phyloP scores from a whole-genome alignment of 2,113 vertebrate genomes.

The Scomber japonicus region DNA sequence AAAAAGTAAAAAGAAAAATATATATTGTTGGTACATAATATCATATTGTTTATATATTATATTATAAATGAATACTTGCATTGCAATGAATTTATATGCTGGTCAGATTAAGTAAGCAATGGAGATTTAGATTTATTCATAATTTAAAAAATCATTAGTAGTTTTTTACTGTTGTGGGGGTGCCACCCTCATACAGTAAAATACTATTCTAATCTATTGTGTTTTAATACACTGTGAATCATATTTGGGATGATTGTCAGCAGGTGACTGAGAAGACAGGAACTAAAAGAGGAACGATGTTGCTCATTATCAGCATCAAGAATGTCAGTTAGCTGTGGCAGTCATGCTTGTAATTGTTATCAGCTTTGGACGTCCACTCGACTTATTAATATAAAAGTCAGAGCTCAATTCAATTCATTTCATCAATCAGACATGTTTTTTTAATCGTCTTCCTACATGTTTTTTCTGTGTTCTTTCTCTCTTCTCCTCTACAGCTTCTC shows the following conservation, averaged over 20 bases:
- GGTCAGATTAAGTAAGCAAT: not conserved
- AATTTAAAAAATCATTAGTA: conserved; percentile 1
- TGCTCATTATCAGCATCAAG: conserved; percentile 28
- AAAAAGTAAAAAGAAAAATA: not conserved
- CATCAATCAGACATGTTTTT: not conserved
- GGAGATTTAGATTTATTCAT: not conserved
- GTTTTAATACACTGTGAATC: conserved; percentile 5
- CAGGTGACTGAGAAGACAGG: not conserved
- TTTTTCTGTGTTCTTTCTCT: not conserved
- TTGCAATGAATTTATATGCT: not conserved
- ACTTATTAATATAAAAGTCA: not conserved
- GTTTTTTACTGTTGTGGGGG: not conserved
- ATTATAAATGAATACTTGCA: not conserved
- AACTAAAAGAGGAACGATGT: not conserved
- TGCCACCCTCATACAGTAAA: not conserved
- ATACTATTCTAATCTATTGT: conserved; percentile 4
- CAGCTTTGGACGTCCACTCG: not conserved
- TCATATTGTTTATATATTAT: too few species aligned
- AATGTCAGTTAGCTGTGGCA: conserved; percentile 11
- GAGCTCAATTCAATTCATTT: not conserved
- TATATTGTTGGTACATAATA: too few species aligned
- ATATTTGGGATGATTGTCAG: conserved; percentile 1
- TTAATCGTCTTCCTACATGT: conserved; percentile 4
- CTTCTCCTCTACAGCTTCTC: conserved; percentile 54
- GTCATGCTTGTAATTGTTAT: conserved; percentile 47